Evolutionary conservation across 2,113 vertebrate species (phyloP), one percentile per base, ranked within the genome.

Genomic region (Tylochromis polylepis): DNA sequence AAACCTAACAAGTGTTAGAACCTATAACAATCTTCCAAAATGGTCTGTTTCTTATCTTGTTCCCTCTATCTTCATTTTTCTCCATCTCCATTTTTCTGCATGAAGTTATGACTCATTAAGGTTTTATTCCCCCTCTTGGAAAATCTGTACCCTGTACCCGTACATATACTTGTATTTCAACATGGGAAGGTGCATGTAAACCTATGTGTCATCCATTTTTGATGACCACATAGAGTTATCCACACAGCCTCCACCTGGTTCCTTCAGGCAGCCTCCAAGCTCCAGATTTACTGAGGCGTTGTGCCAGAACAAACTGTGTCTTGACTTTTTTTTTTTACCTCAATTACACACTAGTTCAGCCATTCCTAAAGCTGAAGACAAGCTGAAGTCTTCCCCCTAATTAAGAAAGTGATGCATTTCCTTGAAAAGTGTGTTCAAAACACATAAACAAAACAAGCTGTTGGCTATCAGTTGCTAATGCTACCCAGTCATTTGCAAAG

Each of bases 231-330:
- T 43, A 46, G 38, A 46, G 38, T 72, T 46, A 43, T 72, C 67
- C 41, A 16, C 67, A 46, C 38, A 27, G 67, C 38, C 22, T 72
- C 38, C 38, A 43, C 67, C 12, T 16, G 38, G 38, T 72, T 72
- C 67, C 67, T 27, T 15, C 38, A 72, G 38, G 67, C 67, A 72
- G 38, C 22, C 67, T 72, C 67, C 14, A 27, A 72, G 67, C 67
- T 11, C 60, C 60, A 65, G 60, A 38, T 65, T 65, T 38, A 38
- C 60, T 38, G 34, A 38, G 20, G 60, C 34, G 4, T 0, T 6
- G 34, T 5, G 34, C 34, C 60, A 65, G 34, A 65, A 65, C 34
- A 65, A 65, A 65, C 60, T 38, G 11, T 65, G 60, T 65, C 36
- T 65, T 15, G 12, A 46, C 43, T 15, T 46, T 31, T 31, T 31